phyloP scores from a whole-genome alignment of 1,140 invertebrate genomes.

The Asobara japonica region DNA sequence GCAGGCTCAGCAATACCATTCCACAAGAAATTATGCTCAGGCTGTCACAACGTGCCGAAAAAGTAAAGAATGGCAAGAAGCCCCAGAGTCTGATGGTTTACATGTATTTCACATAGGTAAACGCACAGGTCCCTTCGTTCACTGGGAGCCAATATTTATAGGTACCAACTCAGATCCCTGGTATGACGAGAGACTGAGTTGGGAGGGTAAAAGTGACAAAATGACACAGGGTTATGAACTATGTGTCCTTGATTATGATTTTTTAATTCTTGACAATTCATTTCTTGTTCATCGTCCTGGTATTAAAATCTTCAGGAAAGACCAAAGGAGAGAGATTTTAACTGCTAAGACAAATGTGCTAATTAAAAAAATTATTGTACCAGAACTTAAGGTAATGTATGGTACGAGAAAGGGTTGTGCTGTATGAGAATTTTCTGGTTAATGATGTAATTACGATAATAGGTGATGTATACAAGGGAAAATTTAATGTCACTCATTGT shows the following conservation, averaged over 20 bases:
- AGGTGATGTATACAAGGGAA: neutral
- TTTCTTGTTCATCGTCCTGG: constrained; percentile 89
- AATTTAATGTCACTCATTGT: neutral
- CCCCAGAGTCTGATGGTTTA: constrained; percentile 74
- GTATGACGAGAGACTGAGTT: constrained; percentile 88
- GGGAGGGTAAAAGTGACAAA: constrained; percentile 92
- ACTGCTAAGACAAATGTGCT: constrained; percentile 81
- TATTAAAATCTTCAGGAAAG: constrained; percentile 83
- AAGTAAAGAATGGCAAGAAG: constrained; percentile 83
- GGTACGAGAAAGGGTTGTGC: constrained; percentile 82
- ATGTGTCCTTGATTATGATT: constrained; percentile 89
- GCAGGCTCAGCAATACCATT: constrained; percentile 86
- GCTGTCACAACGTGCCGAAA: constrained; percentile 90
- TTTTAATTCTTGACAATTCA: constrained; percentile 89
- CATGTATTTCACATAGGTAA: constrained; percentile 88
- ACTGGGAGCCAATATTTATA: constrained; percentile 93
- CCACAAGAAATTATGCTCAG: constrained; percentile 88
- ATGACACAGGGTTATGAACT: constrained; percentile 94
- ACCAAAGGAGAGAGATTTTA: constrained; percentile 77
- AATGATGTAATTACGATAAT: neutral
- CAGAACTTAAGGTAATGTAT: constrained; percentile 85
- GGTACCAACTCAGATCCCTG: constrained; percentile 86
- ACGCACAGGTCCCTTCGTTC: constrained; percentile 78
- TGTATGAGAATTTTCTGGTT: constrained; percentile 68
- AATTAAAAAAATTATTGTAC: constrained; percentile 83